Conservation (phyloP, 2,888 invertebrate genomes). For the Heliothis peltigera region DNA sequence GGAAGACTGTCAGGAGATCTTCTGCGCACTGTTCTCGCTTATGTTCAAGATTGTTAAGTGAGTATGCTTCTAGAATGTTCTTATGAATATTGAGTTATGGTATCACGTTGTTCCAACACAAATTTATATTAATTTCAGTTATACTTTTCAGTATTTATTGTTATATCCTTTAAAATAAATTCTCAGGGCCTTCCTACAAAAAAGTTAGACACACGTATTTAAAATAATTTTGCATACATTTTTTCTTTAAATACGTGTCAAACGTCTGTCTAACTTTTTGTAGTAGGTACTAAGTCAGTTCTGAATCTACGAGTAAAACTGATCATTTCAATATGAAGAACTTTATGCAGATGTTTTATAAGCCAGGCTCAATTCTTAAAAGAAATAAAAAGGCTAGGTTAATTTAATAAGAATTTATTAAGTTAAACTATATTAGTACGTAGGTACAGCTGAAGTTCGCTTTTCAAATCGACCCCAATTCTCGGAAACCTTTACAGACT, state of each 20-base stretch:
- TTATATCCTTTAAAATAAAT: too few relatives aligned
- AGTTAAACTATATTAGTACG: not conserved
- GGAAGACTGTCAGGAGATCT: constrained; percentile 99
- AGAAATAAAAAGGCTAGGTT: not conserved
- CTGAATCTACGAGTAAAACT: not conserved
- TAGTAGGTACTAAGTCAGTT: too few relatives aligned
- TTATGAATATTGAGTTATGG: not conserved
- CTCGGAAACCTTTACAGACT: constrained; percentile 7
- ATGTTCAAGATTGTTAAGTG: constrained; percentile 99
- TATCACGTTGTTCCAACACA: too few relatives aligned
- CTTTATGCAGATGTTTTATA: not conserved
- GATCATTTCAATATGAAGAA: not conserved
- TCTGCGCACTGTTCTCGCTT: constrained; percentile 97
- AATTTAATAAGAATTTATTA: constrained; percentile 9
- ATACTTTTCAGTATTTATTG: too few relatives aligned
- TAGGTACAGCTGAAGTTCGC: not conserved
- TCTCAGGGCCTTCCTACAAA: too few relatives aligned
- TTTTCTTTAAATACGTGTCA: too few relatives aligned
- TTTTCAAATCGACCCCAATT: constrained; percentile 14
- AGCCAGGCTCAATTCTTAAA: not conserved
- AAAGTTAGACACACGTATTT: too few relatives aligned
- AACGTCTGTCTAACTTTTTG: too few relatives aligned
- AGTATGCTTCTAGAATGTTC: constrained; percentile 75
- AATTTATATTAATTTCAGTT: too few relatives aligned
- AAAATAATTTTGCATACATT: too few relatives aligned